Percentiles rank a stretch among this genome's conserved stretches.
Conservation (phyloP, 2,888 invertebrate species). For the Nezara viridula region DNA sequence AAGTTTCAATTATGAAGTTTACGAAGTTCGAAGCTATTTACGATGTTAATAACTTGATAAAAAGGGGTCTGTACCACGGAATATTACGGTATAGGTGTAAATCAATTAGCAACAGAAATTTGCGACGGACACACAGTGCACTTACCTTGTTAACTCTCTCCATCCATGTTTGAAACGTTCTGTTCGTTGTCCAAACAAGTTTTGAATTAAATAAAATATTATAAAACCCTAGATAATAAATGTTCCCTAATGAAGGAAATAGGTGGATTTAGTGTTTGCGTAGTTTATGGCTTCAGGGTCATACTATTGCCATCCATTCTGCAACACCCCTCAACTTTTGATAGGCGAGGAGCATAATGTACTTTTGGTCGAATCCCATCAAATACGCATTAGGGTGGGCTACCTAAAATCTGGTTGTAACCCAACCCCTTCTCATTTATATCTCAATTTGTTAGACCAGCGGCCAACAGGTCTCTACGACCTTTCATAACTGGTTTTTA, state of each 20-base stretch:
- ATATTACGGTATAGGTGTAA: no score
- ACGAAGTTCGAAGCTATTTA: no score
- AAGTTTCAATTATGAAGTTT: no score
- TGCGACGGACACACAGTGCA: no score
- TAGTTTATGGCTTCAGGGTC: background rate
- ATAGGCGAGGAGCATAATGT: background rate
- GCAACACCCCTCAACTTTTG: background rate
- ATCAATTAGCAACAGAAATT: no score
- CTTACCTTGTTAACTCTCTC: no score
- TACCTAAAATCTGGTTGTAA: background rate
- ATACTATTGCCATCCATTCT: background rate
- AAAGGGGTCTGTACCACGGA: no score
- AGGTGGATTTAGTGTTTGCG: background rate
- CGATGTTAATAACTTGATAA: no score
- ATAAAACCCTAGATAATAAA: background rate
- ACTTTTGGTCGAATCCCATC: conserved; percentile 11
- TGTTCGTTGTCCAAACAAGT: no score
- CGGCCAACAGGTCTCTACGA: background rate
- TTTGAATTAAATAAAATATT: no score
- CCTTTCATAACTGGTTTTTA: background rate
- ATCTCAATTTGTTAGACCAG: background rate
- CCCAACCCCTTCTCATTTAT: background rate
- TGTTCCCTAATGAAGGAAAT: background rate
- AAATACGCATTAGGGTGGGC: background rate
- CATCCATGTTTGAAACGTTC: no score